phyloP scores from a whole-genome alignment of 2,888 invertebrate species.

The Leucoptera coffeella region DNA sequence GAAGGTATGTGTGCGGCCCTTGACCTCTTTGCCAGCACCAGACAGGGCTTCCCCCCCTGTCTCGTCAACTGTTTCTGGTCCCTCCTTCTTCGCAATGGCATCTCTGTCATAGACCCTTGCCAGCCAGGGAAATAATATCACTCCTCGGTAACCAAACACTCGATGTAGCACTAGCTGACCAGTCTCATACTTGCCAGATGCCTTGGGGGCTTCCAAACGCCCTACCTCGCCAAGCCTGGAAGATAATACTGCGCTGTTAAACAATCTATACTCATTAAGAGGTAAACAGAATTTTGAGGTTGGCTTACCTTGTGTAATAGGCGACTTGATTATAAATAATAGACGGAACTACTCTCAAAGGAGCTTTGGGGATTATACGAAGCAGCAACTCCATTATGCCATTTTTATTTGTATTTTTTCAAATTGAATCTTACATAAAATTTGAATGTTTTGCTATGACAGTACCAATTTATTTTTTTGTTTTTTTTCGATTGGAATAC shows the following conservation, averaged over 20 bases:
- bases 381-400: slow-evolving; percentile 49
- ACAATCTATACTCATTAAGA: too few species aligned
- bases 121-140: slow-evolving; percentile 94
- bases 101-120: slow-evolving; percentile 94
- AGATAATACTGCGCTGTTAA: slow-evolving; percentile 6
- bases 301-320: slow-evolving; percentile 36
- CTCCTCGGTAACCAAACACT: slow-evolving; percentile 95
- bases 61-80: slow-evolving; percentile 18
- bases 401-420: slow-evolving; percentile 12
- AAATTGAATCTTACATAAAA: not conserved
- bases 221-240: slow-evolving; percentile 90
- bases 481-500: slow-evolving; percentile 20
- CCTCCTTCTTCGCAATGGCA: slow-evolving; percentile 63
- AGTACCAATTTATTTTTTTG: slow-evolving; percentile 20
- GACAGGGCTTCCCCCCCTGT: slow-evolving; percentile 30
- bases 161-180: slow-evolving; percentile 94
- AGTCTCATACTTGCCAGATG: slow-evolving; percentile 88
- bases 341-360: slow-evolving; percentile 25
- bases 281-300: too few species aligned
- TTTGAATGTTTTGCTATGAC: slow-evolving; percentile 4
- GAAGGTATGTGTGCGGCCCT: slow-evolving; percentile 88
- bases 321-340: slow-evolving; percentile 36
- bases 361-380: slow-evolving; percentile 33
- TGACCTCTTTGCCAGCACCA: slow-evolving; percentile 74
- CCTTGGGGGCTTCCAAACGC: slow-evolving; percentile 78